These are phyloP conservation scores for Salticus scenicus DNA, from an alignment of 2,888 invertebrate genomes.

Conservation along the genomic window DNA sequence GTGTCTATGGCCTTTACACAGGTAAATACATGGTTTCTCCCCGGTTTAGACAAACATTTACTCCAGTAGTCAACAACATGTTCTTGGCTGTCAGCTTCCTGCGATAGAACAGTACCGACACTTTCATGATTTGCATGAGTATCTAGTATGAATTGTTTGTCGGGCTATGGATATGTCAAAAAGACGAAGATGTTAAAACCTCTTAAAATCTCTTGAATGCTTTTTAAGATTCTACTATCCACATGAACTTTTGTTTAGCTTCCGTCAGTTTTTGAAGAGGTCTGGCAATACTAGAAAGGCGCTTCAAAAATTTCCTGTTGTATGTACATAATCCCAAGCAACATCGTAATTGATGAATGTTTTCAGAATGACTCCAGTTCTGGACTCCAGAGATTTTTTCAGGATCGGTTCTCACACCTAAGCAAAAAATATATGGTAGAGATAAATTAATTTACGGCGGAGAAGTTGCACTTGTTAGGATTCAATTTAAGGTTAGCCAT, in stretches of 20 bases:
- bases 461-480: conserved; percentile 9
- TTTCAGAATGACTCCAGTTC: not conserved
- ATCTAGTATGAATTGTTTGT: not conserved
- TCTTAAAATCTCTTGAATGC: not conserved
- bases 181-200: not conserved
- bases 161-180: not conserved
- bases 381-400: too few relatives aligned
- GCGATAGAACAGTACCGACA: not conserved
- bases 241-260: too few relatives aligned
- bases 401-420: not conserved
- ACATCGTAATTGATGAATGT: too few relatives aligned
- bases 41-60: not conserved
- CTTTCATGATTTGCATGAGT: not conserved
- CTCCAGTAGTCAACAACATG: not conserved
- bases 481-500: conserved; percentile 4
- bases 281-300: not conserved
- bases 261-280: too few relatives aligned
- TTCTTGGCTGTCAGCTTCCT: not conserved
- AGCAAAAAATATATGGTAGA: not conserved
- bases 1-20: not conserved
- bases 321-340: too few relatives aligned
- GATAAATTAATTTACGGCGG: not conserved
- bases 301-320: not conserved
- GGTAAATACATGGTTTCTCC: not conserved
- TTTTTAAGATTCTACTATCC: not conserved